Percentiles rank a stretch among this genome's conserved stretches.
Conservation (phyloP, 2,113 vertebrate genomes). For the Neolamprologus ventralis region DNA sequence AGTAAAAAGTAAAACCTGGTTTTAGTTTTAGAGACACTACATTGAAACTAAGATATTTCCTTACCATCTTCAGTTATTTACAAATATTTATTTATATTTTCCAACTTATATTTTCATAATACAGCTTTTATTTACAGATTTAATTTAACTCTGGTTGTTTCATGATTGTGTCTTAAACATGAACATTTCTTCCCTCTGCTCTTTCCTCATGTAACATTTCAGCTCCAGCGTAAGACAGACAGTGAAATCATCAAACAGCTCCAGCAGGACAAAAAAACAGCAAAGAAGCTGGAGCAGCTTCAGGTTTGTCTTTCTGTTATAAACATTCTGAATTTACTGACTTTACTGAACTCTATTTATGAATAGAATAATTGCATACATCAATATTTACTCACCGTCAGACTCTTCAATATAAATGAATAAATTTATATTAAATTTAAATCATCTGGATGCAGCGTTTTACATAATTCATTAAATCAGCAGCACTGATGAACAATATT, state of each 20-base stretch:
- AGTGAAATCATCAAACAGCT: too few species aligned
- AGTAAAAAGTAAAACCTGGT: too few species aligned
- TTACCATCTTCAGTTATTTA: too few species aligned
- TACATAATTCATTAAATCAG: background rate
- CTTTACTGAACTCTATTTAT: too few species aligned
- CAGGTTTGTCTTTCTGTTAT: too few species aligned
- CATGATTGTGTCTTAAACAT: background rate
- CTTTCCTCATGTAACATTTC: rapidly evolving
- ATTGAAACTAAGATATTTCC: too few species aligned
- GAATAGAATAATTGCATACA: rapidly evolving
- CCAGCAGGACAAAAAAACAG: rapidly evolving
- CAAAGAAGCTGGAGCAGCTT: rapidly evolving
- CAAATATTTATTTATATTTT: rapidly evolving
- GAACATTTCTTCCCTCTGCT: rapidly evolving
- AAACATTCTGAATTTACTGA: too few species aligned
- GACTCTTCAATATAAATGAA: rapidly evolving
- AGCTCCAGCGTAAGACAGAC: rapidly evolving
- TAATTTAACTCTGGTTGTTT: background rate
- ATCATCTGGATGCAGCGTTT: rapidly evolving
- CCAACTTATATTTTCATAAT: background rate
- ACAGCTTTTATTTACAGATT: rapidly evolving
- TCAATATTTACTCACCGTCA: rapidly evolving
- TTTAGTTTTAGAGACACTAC: too few species aligned
- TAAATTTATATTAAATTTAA: rapidly evolving
- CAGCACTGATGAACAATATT: rapidly evolving